Percentiles rank a stretch among this genome's conserved stretches.
These are phyloP conservation scores for Orthosia gothica DNA, from an alignment of 2,888 invertebrate genomes.

Conservation along the genomic window DNA sequence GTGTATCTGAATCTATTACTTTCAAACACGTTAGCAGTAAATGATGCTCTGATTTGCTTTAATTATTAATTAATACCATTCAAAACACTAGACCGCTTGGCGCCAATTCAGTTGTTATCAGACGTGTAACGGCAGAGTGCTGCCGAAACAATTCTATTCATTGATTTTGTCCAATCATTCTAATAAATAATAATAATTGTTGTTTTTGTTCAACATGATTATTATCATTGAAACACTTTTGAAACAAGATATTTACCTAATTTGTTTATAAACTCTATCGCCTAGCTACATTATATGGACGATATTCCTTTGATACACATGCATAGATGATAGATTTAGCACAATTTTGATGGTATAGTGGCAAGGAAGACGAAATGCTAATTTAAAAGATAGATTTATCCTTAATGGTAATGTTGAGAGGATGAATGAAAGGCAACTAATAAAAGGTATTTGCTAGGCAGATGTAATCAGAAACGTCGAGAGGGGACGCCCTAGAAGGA, in stretches of 20 bases:
- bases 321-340: too few species aligned
- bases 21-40: not conserved
- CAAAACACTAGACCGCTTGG: conserved; percentile 15
- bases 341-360: not conserved
- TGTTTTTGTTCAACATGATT: too few species aligned
- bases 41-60: not conserved
- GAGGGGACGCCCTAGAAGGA: too few species aligned
- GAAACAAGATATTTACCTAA: not conserved
- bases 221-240: not conserved
- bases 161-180: not conserved
- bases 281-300: not conserved
- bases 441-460: too few species aligned
- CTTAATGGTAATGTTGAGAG: too few species aligned
- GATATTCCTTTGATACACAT: not conserved
- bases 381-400: too few species aligned
- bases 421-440: too few species aligned
- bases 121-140: not conserved
- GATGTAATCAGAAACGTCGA: too few species aligned
- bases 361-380: not conserved
- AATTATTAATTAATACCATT: not conserved
- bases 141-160: not conserved
- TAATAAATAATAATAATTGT: not conserved
- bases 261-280: not conserved
- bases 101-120: not conserved
- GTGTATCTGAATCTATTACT: not conserved